Evolutionary conservation across 2,797 vertebrate genomes (phyloP), one percentile per base, ranked within the genome.

Genomic region (Parauchenoglanis punctatus): DNA sequence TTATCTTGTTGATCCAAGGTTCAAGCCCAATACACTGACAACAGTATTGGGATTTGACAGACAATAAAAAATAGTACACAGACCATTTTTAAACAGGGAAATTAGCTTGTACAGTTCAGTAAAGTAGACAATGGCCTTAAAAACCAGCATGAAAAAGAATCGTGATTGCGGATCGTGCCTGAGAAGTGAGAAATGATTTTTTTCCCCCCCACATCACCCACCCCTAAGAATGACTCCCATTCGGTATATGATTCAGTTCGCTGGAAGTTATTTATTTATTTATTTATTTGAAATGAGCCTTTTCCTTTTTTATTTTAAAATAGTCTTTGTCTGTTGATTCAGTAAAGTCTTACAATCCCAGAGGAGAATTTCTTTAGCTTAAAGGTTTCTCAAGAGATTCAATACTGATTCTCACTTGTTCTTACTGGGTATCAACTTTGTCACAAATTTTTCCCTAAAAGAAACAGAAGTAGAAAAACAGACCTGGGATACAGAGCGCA

Each of bases 1-100:
- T 80, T 86, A 2, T 2, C 65, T 80, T 77, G 25, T 84, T 25
- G 28, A 86, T 86, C 49, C 65, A 15, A 84, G 81, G 56, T 84
- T 84, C 3, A 81, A 84, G 56, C 81, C 1, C 23, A 84, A 6
- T 84, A 40, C 72, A 76, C 6, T 65, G 61, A 56, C 28, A 40
- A 10, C 8, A 44, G 72, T 20, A 72, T 40, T 40, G 40, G 40
- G 40, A 3, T 40, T 40, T 40, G 1, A 65, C 17, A n/a, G n/a
- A 63, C 58, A 40, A 40, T 40, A 40, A 40, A 40, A 40, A 40
- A 31, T 40, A 40, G 35, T 40, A 40, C 35, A 40, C 35, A 2
- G 40, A 40, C 40, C 40, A 40, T 40, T 40, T 40, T 40, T 40
- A 40, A 40, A 40, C 40, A 40, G 40, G 40, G 40, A 40, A 40